Base-by-base conservation (phyloP, 2,888 invertebrate genomes). In the Exocentrus adspersus region DNA sequence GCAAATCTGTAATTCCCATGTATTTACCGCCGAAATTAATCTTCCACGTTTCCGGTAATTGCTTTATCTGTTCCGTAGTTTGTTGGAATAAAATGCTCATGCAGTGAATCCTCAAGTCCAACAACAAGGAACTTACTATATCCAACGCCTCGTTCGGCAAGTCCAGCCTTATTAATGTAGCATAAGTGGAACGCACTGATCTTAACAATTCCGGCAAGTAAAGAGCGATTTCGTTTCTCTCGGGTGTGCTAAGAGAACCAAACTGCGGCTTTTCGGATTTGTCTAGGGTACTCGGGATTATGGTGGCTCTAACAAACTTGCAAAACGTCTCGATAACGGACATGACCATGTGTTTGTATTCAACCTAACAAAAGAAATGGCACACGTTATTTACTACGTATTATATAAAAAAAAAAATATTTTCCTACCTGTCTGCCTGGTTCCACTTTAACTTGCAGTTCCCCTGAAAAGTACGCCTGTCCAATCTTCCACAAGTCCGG, bases 401-500 rank as follows among this genome's bases (percentile, higher is more conserved):
- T 19, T 21, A 52, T 16, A 14, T 16, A 24, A 24, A 24, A 24
- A 5, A 24, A 62, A 64, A 57, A 60, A 30, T 51, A 14, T 5
- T 12, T 32, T 9, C 21, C 19, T 52, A 76, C 75, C 71, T 77
- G 93, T 56, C 92, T 87, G n/a, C 89, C 88, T 1, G 87, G 82
- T 78, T 90, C 90, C 9, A 89, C 86, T 68, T 91, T 89, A 0
- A 92, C 90, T 73, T 91, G 89, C 59, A 97, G 83, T 78, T 95
- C 93, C 5, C 94, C 94, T 2, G 92, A 92, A 82, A 97, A 97
- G 86, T 98, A 98, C 37, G 95, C 90, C 77, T 96, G 91, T 0
- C 98, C 97, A 1, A 99, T 87, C 79, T 95, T 93, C 97, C 97
- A 98, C 75, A 99, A 87, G 81, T 97, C 95, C 28, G 95, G 94